Evolutionary conservation across 2,113 vertebrate species (phyloP).

Genomic region (Xenopus borealis): DNA sequence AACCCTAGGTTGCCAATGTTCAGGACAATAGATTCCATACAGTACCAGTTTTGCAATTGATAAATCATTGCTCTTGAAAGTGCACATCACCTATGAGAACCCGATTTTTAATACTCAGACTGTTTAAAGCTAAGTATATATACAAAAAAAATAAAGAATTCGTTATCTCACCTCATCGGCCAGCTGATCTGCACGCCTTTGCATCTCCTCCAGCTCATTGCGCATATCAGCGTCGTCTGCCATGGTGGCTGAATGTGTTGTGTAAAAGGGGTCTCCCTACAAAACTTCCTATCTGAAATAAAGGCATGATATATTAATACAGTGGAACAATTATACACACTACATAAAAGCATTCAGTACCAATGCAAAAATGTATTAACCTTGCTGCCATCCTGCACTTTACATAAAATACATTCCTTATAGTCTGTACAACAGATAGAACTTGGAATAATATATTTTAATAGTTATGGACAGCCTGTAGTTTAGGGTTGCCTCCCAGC

Average conservation of each 20-base stretch:
- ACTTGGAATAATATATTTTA: too few species aligned
- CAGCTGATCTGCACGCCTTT: constrained; percentile 93
- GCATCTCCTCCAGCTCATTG: constrained; percentile 99
- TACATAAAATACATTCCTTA: too few species aligned
- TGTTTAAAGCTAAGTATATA: background rate
- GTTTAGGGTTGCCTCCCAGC: too few species aligned
- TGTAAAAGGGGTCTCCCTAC: constrained; percentile 61
- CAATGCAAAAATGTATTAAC: background rate
- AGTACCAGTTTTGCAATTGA: too few species aligned
- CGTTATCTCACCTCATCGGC: constrained; percentile 84
- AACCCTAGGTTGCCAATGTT: too few species aligned
- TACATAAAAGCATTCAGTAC: constrained; percentile 24
- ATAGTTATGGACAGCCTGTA: too few species aligned
- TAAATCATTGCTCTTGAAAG: too few species aligned
- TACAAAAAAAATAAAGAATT: background rate
- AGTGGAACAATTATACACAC: too few species aligned
- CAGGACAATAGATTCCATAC: too few species aligned
- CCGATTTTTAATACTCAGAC: background rate
- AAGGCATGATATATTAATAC: constrained; percentile 10
- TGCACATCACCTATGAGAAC: too few species aligned
- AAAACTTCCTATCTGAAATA: constrained; percentile 56
- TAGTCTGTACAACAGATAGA: too few species aligned
- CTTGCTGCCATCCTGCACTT: too few species aligned
- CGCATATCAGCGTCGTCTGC: constrained; percentile 97
- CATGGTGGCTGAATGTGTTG: constrained; percentile 76